Conservation (phyloP, 2,888 invertebrate species). For the Drosophila kambysellisi region DNA sequence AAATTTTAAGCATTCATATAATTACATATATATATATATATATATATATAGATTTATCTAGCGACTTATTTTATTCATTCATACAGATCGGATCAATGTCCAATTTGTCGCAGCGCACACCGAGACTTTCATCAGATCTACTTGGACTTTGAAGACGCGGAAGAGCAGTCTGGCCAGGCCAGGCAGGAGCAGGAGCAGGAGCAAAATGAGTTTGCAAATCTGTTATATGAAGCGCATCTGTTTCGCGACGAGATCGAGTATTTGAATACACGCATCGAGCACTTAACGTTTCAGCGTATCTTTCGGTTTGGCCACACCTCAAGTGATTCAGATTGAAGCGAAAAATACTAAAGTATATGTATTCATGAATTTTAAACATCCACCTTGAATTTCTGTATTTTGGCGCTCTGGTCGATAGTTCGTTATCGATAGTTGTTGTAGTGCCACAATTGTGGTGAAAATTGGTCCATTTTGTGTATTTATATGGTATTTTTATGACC, state of each 20-base stretch:
- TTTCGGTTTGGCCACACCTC: slow-evolving; percentile 19
- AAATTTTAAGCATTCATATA: not conserved
- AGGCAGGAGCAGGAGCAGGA: slow-evolving; percentile 2
- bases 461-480: slow-evolving; percentile 31
- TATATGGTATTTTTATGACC: slow-evolving; percentile 41
- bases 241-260: slow-evolving; percentile 66
- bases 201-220: slow-evolving; percentile 40
- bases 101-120: slow-evolving; percentile 60
- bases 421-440: slow-evolving; percentile 29
- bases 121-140: slow-evolving; percentile 53
- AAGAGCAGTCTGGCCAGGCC: not conserved
- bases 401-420: slow-evolving; percentile 9
- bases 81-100: slow-evolving; percentile 68
- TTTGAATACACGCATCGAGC: slow-evolving; percentile 35
- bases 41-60: not conserved
- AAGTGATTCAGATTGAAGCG: slow-evolving; percentile 8
- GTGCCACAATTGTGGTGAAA: slow-evolving; percentile 26
- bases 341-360: not conserved
- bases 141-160: slow-evolving; percentile 63
- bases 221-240: slow-evolving; percentile 57
- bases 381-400: slow-evolving; percentile 3
- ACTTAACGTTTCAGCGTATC: slow-evolving; percentile 1
- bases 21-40: not conserved
- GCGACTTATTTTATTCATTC: not conserved
- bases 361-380: not conserved